A percentile compares a stretch with the other conserved stretches of the same genome.
These are phyloP conservation scores for Lumbricus terrestris DNA, from an alignment of 2,888 invertebrate genomes.

Conservation along the genomic window DNA sequence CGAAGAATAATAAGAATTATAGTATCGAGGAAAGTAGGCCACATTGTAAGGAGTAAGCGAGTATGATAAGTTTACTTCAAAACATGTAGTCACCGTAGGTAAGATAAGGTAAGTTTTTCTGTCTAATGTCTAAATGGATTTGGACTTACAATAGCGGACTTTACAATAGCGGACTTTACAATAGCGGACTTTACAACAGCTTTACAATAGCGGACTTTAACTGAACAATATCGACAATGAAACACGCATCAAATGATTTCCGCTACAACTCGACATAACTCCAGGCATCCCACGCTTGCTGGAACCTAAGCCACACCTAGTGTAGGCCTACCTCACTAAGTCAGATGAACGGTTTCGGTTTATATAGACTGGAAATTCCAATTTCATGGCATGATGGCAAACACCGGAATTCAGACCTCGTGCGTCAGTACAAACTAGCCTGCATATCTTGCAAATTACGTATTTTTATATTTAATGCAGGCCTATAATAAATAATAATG, in stretches of 20 bases:
- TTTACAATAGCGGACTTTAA: not conserved
- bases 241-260: not conserved
- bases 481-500: too few relatives aligned
- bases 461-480: too few relatives aligned
- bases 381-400: too few relatives aligned
- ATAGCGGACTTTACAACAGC: too few relatives aligned
- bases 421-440: not conserved
- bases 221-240: not conserved
- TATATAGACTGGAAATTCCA: not conserved
- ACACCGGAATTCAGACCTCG: not conserved
- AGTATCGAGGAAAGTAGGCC: too few relatives aligned
- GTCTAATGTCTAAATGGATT: not conserved
- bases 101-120: not conserved
- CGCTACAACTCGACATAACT: not conserved
- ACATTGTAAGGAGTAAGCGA: too few relatives aligned
- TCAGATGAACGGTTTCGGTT: not conserved
- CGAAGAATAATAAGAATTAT: too few relatives aligned
- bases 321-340: too few relatives aligned
- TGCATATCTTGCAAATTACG: too few relatives aligned
- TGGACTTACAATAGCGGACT: too few relatives aligned
- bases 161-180: too few relatives aligned
- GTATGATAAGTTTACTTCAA: too few relatives aligned
- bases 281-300: not conserved
- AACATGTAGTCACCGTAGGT: not conserved
- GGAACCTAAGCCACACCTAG: not conserved